phyloP scores from a whole-genome alignment of 2,113 vertebrate species.

The Osmerus eperlanus region DNA sequence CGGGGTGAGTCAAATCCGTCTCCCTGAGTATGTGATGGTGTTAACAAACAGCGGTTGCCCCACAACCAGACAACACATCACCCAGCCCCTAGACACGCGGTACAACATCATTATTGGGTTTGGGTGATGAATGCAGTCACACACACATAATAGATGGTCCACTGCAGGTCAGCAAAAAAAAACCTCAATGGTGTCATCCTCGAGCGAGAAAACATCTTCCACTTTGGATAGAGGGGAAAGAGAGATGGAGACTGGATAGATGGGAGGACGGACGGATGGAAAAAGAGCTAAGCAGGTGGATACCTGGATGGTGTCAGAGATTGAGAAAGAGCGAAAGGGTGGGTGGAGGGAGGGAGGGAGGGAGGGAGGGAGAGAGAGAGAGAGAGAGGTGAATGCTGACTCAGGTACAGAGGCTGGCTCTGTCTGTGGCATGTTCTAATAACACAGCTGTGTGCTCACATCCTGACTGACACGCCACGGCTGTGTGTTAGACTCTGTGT shows the following conservation, averaged over 20 bases:
- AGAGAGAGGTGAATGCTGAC: slow-evolving; percentile 33
- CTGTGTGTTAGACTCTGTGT: not conserved
- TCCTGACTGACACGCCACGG: not conserved
- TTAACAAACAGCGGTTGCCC: too few species aligned
- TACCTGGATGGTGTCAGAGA: not conserved
- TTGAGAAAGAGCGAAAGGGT: not conserved
- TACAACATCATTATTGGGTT: too few species aligned
- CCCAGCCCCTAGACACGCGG: too few species aligned
- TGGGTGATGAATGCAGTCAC: too few species aligned
- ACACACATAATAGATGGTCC: too few species aligned
- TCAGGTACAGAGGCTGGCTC: slow-evolving; percentile 28
- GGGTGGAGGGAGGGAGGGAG: not conserved
- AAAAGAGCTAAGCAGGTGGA: not conserved
- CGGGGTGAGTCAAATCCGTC: too few species aligned
- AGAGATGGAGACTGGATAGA: not conserved
- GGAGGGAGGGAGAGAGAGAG: slow-evolving; percentile 4
- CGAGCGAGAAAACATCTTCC: too few species aligned
- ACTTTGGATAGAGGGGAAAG: not conserved
- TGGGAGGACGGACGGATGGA: not conserved
- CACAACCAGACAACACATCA: too few species aligned
- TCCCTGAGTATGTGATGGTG: too few species aligned
- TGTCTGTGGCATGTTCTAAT: slow-evolving; percentile 39
- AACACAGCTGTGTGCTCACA: slow-evolving; percentile 32
- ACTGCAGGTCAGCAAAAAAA: too few species aligned
- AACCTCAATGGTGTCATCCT: too few species aligned